These are phyloP conservation scores for Rhyacophila evoluta DNA, from an alignment of 2,888 invertebrate genomes.

Conservation along the genomic window DNA sequence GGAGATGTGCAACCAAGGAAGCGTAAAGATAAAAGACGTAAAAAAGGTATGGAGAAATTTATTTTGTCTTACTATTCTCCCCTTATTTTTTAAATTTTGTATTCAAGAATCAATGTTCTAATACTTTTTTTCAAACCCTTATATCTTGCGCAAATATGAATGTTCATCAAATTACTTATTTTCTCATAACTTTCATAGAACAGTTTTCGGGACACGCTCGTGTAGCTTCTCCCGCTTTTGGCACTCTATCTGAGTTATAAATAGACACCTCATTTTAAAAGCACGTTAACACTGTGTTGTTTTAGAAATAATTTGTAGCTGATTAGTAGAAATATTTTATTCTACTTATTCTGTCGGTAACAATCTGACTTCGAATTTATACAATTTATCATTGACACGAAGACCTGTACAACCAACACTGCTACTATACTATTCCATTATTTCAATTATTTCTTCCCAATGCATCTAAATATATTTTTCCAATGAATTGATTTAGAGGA, in stretches of 20 bases:
- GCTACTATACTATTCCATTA: too few relatives aligned
- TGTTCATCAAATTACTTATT: background rate
- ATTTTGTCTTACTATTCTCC: background rate
- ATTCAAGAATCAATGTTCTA: too few relatives aligned
- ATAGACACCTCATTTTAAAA: slow-evolving; percentile 44
- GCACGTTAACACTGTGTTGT: slow-evolving; percentile 43
- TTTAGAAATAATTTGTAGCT: slow-evolving; percentile 12
- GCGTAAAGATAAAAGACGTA: slow-evolving; percentile 85
- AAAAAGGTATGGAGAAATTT: slow-evolving; percentile 74
- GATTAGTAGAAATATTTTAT: background rate
- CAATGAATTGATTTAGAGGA: too few relatives aligned
- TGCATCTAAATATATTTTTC: too few relatives aligned
- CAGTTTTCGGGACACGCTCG: slow-evolving; percentile 9
- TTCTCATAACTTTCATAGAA: background rate
- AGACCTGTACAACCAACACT: too few relatives aligned
- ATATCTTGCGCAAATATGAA: slow-evolving; percentile 36
- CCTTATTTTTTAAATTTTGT: too few relatives aligned
- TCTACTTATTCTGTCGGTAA: too few relatives aligned
- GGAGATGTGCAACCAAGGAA: slow-evolving; percentile 89
- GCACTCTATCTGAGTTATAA: slow-evolving; percentile 47
- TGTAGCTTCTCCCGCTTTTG: slow-evolving; percentile 36
- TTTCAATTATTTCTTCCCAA: too few relatives aligned
- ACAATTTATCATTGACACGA: too few relatives aligned
- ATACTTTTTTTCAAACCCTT: background rate
- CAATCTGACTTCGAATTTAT: too few relatives aligned